These are phyloP conservation scores for Zaprionus lachaisei DNA, from an alignment of 1,140 invertebrate species.

Conservation along the genomic window DNA sequence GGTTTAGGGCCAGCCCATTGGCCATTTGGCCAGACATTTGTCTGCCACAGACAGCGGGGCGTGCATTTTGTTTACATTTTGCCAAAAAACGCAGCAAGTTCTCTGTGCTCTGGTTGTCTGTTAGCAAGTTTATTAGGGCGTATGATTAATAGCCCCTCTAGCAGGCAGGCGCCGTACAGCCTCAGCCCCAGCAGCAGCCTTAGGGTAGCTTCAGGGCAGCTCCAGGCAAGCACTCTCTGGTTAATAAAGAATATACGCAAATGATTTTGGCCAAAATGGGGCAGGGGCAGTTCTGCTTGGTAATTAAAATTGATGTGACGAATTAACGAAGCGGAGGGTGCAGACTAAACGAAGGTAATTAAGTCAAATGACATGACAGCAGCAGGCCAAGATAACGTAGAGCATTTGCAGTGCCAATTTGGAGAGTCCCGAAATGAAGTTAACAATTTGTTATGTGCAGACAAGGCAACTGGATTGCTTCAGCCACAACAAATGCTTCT, in stretches of 20 bases:
- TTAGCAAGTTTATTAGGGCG: conserved; percentile 68
- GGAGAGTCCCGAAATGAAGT: neutral
- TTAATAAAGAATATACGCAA: conserved; percentile 5
- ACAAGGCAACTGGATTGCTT: neutral
- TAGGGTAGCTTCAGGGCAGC: conserved; percentile 33
- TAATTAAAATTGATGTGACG: conserved; percentile 11
- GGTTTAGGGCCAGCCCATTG: conserved; percentile 61
- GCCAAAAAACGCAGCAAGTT: conserved; percentile 50
- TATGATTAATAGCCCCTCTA: conserved; percentile 73
- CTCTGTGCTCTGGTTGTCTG: conserved; percentile 25
- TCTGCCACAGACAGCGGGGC: conserved; percentile 75
- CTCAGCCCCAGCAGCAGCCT: no score
- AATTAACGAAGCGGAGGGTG: neutral
- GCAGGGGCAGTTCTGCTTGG: neutral
- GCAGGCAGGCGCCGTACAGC: conserved; percentile 43
- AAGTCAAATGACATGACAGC: neutral
- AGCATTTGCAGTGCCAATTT: neutral
- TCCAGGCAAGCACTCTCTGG: neutral
- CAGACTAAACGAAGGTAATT: conserved; percentile 8
- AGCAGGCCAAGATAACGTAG: neutral
- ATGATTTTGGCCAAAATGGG: neutral
- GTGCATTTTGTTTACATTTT: conserved; percentile 79
- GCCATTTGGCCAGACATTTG: conserved; percentile 77
- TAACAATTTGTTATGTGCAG: conserved; percentile 1
- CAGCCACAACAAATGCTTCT: neutral